These are phyloP conservation scores for Sus cebifrons DNA, from an alignment of 2,797 vertebrate species.

Conservation along the genomic window DNA sequence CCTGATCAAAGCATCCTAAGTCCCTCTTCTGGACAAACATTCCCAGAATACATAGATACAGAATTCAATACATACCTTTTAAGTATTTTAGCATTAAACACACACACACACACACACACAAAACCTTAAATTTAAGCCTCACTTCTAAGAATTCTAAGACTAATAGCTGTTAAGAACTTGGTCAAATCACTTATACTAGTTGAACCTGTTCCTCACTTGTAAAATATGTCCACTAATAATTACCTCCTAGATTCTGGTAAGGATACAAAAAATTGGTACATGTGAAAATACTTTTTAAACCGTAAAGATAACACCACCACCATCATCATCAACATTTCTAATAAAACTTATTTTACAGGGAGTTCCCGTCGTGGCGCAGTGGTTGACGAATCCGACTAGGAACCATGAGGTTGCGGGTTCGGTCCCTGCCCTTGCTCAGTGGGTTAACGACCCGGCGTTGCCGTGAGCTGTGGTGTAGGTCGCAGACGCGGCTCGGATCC, in stretches of 20 bases:
- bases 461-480: no score
- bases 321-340: slow-evolving; percentile 51
- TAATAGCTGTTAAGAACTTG: slow-evolving; percentile 54
- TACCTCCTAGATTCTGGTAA: slow-evolving; percentile 14
- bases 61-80: neutral
- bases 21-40: slow-evolving; percentile 13
- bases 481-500: no score
- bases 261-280: slow-evolving; percentile 36
- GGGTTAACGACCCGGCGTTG: no score
- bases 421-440: no score
- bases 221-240: slow-evolving; percentile 63
- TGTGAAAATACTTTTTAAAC: slow-evolving; percentile 65
- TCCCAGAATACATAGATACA: neutral
- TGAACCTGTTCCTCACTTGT: slow-evolving; percentile 53
- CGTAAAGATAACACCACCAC: neutral
- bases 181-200: slow-evolving; percentile 52
- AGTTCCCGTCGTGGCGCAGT: no score
- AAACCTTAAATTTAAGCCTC: neutral
- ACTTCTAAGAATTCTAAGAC: slow-evolving; percentile 36
- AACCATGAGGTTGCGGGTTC: no score
- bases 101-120: neutral
- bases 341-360: slow-evolving; percentile 45
- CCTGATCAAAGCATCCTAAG: slow-evolving; percentile 40
- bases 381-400: no score
- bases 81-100: slow-evolving; percentile 5